phyloP scores from a whole-genome alignment of 2,797 vertebrate genomes.

The Psittacula derbiana region DNA sequence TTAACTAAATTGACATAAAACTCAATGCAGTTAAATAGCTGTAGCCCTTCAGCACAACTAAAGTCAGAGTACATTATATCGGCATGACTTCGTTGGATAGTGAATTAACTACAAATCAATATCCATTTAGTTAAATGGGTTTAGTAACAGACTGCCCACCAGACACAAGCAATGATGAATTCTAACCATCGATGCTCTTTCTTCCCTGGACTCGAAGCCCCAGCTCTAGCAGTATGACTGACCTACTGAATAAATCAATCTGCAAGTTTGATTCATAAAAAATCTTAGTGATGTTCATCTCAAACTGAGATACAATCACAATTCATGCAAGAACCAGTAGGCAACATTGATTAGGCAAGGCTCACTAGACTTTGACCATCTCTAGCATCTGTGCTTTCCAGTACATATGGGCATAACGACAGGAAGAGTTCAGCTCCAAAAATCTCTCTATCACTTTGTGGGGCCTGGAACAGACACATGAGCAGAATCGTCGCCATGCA shows the following conservation, averaged over 20 bases:
- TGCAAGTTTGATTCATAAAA: background rate
- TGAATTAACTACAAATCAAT: slow-evolving; percentile 48
- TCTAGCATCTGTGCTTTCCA: background rate
- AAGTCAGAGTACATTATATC: slow-evolving; percentile 12
- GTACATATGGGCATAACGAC: background rate
- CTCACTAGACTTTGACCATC: background rate
- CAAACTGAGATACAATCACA: background rate
- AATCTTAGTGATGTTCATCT: background rate
- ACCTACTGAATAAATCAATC: background rate
- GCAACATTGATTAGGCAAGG: background rate
- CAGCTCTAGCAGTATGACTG: background rate
- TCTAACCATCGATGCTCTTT: background rate
- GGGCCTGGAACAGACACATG: background rate
- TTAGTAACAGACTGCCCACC: background rate
- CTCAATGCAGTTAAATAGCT: background rate
- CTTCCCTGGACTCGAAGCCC: background rate
- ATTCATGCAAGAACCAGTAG: background rate
- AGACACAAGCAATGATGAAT: background rate
- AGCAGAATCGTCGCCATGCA: background rate
- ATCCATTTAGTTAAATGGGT: slow-evolving; percentile 20
- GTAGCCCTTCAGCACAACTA: background rate
- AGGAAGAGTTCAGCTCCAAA: background rate
- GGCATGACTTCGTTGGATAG: background rate
- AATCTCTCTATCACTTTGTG: background rate
- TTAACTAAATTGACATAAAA: background rate